Evolutionary conservation across 2,797 vertebrate genomes (phyloP), one percentile per base, ranked within the genome.

Genomic region (Discoglossus pictus): DNA sequence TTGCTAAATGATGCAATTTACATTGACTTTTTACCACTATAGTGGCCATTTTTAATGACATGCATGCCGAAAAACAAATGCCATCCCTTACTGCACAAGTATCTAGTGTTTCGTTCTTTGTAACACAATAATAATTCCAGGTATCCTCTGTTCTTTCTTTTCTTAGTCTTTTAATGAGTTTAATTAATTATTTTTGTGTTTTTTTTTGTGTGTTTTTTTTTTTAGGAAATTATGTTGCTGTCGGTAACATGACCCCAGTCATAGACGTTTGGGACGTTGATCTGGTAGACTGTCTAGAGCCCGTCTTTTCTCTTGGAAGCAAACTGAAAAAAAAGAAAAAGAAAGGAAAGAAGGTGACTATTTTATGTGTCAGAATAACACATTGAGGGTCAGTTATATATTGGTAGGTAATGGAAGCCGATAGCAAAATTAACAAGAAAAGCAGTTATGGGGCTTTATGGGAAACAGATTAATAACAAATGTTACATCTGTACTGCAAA

Each of bases 181-280:
- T n/a, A n/a, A n/a, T n/a, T n/a, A n/a, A n/a, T n/a, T n/a, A n/a
- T n/a, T n/a, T n/a, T n/a, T n/a, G n/a, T n/a, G n/a, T n/a, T n/a
- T n/a, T n/a, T n/a, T n/a, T n/a, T n/a, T n/a, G n/a, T n/a, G n/a
- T n/a, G n/a, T n/a, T n/a, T n/a, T n/a, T 31, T 60, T 35, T 2
- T n/a, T 17, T 40, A 92, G 97, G 87, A 21, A 99, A 95, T 84
- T 96, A 93, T 1, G 91, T 92, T 24, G 97, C 97, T 1, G 92
- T 99, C 68, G 96, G 96, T 68, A 99, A 89, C 82, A 98, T 99
- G 96, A 98, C 91, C n/a, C 92, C 96, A 0, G 88, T 95, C 75
- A 97, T 99, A 24, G 96, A 99, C 7, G 80, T 99, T 34, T 99
- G 97, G 97, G 96, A 99, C 82, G 87, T 99, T 61, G 97, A 99